A percentile compares a stretch with the other conserved stretches of the same genome.
phyloP scores from a whole-genome alignment of 2,113 vertebrate genomes.

The Coreoperca whiteheadi region DNA sequence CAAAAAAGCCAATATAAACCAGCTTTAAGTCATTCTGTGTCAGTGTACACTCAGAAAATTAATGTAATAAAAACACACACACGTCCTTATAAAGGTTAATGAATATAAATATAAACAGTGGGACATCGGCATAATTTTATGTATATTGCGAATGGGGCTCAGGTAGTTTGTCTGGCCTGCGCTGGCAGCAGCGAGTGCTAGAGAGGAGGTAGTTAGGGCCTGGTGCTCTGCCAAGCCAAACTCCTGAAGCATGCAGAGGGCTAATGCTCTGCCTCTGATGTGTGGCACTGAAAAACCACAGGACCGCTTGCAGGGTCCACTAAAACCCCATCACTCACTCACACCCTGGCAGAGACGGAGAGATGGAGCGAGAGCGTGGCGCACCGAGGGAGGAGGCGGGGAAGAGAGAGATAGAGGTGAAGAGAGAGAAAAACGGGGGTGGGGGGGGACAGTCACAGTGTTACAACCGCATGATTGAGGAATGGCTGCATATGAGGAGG shows the following conservation, averaged over 20 bases:
- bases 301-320: constrained; percentile 81
- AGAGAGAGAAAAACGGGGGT: constrained; percentile 29
- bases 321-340: constrained; percentile 85
- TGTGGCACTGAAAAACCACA: constrained; percentile 82
- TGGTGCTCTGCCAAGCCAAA: constrained; percentile 85
- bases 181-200: constrained; percentile 57
- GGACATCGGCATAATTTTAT: constrained; percentile 54
- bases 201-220: constrained; percentile 80
- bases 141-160: constrained; percentile 41
- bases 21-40: constrained; percentile 57
- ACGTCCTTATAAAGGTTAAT: constrained; percentile 73
- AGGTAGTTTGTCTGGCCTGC: constrained; percentile 72
- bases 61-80: constrained; percentile 70
- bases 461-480: constrained; percentile 72
- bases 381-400: constrained; percentile 26
- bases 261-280: constrained; percentile 85
- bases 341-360: constrained; percentile 70
- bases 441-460: constrained; percentile 43
- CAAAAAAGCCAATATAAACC: constrained; percentile 71
- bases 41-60: constrained; percentile 62
- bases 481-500: constrained; percentile 58
- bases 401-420: constrained; percentile 51
- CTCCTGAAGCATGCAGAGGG: constrained; percentile 84
- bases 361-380: constrained; percentile 48
- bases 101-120: constrained; percentile 77